phyloP scores from a whole-genome alignment of 2,888 invertebrate genomes.

The Watsonalla binaria region DNA sequence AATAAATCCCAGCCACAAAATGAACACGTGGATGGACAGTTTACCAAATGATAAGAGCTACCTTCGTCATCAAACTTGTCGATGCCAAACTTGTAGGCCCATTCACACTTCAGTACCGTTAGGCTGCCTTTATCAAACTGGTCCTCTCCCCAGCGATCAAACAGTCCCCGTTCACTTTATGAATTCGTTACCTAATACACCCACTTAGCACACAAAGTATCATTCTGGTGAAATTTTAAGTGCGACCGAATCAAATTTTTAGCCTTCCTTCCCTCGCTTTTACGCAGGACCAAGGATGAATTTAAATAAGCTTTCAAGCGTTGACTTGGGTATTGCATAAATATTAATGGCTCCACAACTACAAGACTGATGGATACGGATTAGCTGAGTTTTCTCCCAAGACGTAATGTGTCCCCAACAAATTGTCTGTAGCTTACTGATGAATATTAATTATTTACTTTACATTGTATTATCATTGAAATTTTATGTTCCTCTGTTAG shows the following conservation, averaged over 20 bases:
- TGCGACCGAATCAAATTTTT: slow-evolving; percentile 53
- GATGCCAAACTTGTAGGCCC: slow-evolving; percentile 12
- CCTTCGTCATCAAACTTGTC: slow-evolving; percentile 20
- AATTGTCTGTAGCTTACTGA: slow-evolving; percentile 22
- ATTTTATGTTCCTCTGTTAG: slow-evolving; percentile 17
- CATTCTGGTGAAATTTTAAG: slow-evolving; percentile 49
- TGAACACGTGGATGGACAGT: not conserved
- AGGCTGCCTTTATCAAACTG: slow-evolving; percentile 5
- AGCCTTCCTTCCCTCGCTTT: slow-evolving; percentile 49
- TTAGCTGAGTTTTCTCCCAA: slow-evolving; percentile 39
- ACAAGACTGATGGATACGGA: slow-evolving; percentile 60
- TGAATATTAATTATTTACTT: slow-evolving; percentile 46
- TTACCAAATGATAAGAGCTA: not conserved
- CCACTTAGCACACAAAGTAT: slow-evolving; percentile 21
- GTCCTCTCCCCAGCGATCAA: not conserved
- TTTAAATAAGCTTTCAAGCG: slow-evolving; percentile 68
- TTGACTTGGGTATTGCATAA: slow-evolving; percentile 61
- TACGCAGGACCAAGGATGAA: slow-evolving; percentile 63
- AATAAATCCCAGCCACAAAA: not conserved
- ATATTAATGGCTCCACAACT: slow-evolving; percentile 62
- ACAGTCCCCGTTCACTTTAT: slow-evolving; percentile 1
- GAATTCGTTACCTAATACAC: slow-evolving; percentile 5
- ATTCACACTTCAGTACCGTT: slow-evolving; percentile 12
- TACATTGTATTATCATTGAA: slow-evolving; percentile 23
- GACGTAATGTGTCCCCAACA: slow-evolving; percentile 19